Base-by-base conservation (phyloP, 1,140 invertebrate species). In the Daktulosphaira vitifoliae region DNA sequence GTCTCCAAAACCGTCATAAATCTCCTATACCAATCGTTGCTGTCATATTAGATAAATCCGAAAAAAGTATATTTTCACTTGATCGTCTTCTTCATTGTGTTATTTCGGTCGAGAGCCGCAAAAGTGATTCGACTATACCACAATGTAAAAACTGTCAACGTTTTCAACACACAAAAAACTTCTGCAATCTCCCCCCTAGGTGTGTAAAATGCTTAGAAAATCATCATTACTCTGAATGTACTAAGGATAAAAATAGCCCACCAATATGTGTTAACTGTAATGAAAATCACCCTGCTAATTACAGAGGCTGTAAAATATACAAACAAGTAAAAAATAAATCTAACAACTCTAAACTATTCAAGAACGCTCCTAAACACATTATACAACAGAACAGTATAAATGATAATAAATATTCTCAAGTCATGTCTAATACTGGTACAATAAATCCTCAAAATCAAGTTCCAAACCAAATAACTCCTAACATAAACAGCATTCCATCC, bases 21-120 rank as follows among this genome's bases (percentile, higher is more conserved):
- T 50, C 20, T 50, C 49, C 49, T 25, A 50, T 50, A 50, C 49
- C 25, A 25, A 26, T 50, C 25, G 49, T 50, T 50, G 49, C 49
- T 25, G 49, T 26, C 23, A 8, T 50, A 25, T 23, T 50, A 50
- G 11, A 22, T 7, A 29, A 5, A 50, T 50, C 49, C 11, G 11
- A 22, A 15, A 50, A 50, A 29, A 23, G 26, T 25, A 50, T 50
- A 50, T 50, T 25, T 26, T 50, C 25, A 0, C 13, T 50, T 25
- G 25, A 50, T 16, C 22, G 49, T 8, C 49, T 50, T 50, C n/a
- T 50, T 25, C 49, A 50, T 7, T 50, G 49, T 6, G 49, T 42
- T 42, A 42, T 42, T 15, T 42, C 39, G n/a, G 39, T 42, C 39
- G 39, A 42, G n/a, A 42, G 39, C 15, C 39, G 39, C 39, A 42